Base-by-base conservation (phyloP, 2,113 vertebrate genomes). In the Orthochromis malagaraziensis region DNA sequence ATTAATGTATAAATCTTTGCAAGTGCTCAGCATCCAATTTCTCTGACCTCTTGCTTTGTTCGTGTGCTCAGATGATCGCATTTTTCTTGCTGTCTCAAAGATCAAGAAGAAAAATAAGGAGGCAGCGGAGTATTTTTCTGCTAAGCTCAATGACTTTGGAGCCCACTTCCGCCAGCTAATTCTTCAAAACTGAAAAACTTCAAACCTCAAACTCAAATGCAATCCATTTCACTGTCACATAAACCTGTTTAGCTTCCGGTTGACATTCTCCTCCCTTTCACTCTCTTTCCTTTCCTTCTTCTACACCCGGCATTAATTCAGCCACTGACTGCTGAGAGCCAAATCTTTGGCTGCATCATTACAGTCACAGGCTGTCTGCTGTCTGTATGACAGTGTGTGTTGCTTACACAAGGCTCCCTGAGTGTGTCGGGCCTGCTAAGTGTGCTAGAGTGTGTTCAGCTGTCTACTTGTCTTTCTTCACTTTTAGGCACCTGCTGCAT, bases 341-440 rank as follows among this genome's bases (percentile, higher is more conserved):
- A 54, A 82, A 73, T 77, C 73, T 68, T 21, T 63, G 80, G 86
- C 84, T 73, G 82, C 85, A 89, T 89, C 89, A 84, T 94, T 93
- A 89, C 79, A 79, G 89, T 88, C 55, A 26, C 80, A 84, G 60
- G 26, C 86, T 87, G 92, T 85, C 80, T 79, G 79, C 83, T 88
- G 77, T 51, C 70, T 79, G 68, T 68, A 17, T 80, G 86, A 60
- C 57, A 81, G 80, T 70, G 70, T 83, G 53, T 92, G 82, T 58
- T 90, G 57, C 82, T 94, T 89, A 87, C 68, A 90, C 81, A 82
- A 93, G 83, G 70, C 79, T 89, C 79, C 75, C 81, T 73, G 70
- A 81, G 60, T 87, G 68, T 90, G 82, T 65, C 55, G 54, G 65
- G 82, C 63, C 45, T 85, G 81, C 75, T 65, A 24, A 68, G 55